Evolutionary conservation across 1,140 invertebrate species (phyloP), one percentile per base, ranked within the genome.

Genomic region (Antheraea mylitta): DNA sequence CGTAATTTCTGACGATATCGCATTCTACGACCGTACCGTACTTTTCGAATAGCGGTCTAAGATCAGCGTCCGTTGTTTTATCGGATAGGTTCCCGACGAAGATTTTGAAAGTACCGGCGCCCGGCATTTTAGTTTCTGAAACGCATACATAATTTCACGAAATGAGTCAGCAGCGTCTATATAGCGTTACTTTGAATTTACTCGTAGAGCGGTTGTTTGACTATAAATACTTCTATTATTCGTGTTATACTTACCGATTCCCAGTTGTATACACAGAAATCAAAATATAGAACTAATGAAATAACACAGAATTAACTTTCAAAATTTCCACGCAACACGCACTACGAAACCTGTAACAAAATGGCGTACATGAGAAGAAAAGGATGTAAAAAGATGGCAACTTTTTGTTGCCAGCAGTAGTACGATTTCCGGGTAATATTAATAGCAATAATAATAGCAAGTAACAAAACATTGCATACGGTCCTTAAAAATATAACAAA

Each of bases 1-100:
- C 98, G 95, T 98, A 99, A 94, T 98, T 98, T 93, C 98, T 98
- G 71, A 99, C 96, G 83, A 99, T 97, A 93, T 98, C 98, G 92
- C 98, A 99, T 94, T 99, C 98, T 73, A 98, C 96, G 80, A 99
- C 97, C 93, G 96, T 97, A 85, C 98, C 98, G 96, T 96, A 98
- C 87, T 98, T 97, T 92, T 98, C 97, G 94, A 99, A 99, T 73
- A 98, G 92, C 76, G 96, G 96, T 87, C 96, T 96, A 69, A 99
- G 95, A 89, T 98, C 97, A 70, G 94, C 94, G 86, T 96, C 95
- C 77, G 95, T 95, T 66, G 97, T 97, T 92, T 97, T 97, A 92
- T 98, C 97, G 91, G 97, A 96, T 75, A 99, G 94, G 93, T 98
- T 98, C 77, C 98, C 98, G 93, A 99, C 96, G 94, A 98, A 99